Base-by-base conservation (phyloP, 2,797 vertebrate genomes). In the Lophius americanus region DNA sequence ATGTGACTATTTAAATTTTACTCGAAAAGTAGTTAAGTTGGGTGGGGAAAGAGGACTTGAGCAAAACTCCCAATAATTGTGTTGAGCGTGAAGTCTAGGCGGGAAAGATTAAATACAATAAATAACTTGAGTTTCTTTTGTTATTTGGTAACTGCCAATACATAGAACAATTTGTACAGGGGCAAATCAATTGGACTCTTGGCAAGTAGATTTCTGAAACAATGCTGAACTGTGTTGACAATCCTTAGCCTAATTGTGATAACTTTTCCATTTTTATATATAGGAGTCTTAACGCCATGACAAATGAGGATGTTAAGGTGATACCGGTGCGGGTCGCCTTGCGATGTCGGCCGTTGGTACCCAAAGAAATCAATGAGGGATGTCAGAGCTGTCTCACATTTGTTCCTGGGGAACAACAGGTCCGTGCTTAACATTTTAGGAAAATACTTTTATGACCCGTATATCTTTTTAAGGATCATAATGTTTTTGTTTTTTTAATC, bases 251-350 rank as follows among this genome's bases (percentile, higher is more conserved):
- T 63, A 0, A 37, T 42, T 55, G 8, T 68, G 7, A 52, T 38
- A 37, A 38, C 8, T n/a, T 7, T 10, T 37, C 9, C 64, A 2
- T 48, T 43, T 51, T 48, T 69, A 7, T 23, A 8, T 67, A 2
- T 51, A 49, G n/a, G 14, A 55, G n/a, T 63, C 13, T 62, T 51
- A 3, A 3, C 86, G 89, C 68, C 39, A 97, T 93, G 95, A 83
- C 84, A 60, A 90, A 87, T 52, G 96, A 97, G 39, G 96, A 90
- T 11, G 96, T 64, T 4, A 95, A 93, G 74, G 85, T 88, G 71
- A 97, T 98, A 76, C 96, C 96, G 0, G 98, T 99, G 62, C 92
- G 95, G 4, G 98, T 99, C 65, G 98, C 94, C 2, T 83, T 99
- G 68, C 92, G 98, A 9, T 97, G 96, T 87, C 96, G 97, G 0